phyloP scores from a whole-genome alignment of 1,140 invertebrate genomes.

The Lepidotrigona ventralis region DNA sequence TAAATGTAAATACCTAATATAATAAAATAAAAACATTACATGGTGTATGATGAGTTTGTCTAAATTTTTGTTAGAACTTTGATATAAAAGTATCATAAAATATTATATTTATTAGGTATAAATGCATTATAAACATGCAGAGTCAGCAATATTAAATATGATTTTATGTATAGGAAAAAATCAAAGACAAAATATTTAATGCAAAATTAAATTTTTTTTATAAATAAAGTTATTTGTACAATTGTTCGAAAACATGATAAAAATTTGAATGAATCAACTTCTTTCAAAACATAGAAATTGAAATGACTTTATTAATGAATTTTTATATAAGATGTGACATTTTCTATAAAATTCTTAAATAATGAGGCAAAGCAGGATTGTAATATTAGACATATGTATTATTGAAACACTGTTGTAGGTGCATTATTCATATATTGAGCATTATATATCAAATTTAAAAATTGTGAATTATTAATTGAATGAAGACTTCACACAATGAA shows the following conservation, averaged over 20 bases:
- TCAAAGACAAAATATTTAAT: neutral
- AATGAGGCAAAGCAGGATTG: neutral
- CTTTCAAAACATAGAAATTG: neutral
- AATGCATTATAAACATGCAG: no score
- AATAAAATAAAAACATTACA: neutral
- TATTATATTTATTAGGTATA: no score
- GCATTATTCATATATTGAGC: slow-evolving; percentile 2
- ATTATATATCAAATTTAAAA: neutral
- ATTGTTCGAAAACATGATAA: slow-evolving; percentile 1
- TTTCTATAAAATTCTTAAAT: neutral
- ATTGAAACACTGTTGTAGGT: slow-evolving; percentile 18
- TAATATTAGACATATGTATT: neutral
- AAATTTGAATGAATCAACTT: no score
- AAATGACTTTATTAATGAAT: neutral
- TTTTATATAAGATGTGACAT: neutral
- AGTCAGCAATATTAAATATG: neutral
- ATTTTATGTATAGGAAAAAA: neutral
- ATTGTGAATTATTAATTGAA: neutral
- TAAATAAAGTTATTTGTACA: neutral
- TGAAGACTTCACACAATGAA: no score
- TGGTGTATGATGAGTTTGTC: neutral
- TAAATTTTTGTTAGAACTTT: neutral
- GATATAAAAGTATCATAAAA: neutral
- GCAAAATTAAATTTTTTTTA: slow-evolving; percentile 9
- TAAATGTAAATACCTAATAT: neutral